A percentile compares a stretch with the other conserved stretches of the same genome.
Evolutionary conservation across 2,888 invertebrate species (phyloP).

Genomic region (Leptinotarsa haldemani): DNA sequence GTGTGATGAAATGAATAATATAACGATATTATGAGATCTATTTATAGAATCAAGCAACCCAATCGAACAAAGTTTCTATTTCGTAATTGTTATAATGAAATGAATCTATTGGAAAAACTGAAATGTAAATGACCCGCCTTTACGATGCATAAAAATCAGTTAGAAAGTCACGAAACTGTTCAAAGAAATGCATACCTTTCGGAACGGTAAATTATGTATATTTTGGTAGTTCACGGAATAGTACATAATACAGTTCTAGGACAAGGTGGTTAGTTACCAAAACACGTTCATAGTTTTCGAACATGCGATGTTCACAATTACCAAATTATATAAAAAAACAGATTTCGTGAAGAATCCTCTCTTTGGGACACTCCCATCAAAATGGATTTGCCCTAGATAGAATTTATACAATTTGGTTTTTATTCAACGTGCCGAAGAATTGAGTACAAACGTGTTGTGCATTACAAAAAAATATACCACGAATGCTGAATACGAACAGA

Average conservation of each 20-base stretch:
- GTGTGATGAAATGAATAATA: too few species aligned
- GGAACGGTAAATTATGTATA: constrained; percentile 2
- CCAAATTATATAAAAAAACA: neutral
- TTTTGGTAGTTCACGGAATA: constrained; percentile 4
- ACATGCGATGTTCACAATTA: neutral
- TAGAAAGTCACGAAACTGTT: neutral
- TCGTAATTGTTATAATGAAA: too few species aligned
- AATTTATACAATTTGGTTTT: too few species aligned
- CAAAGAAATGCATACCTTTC: neutral
- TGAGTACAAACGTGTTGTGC: too few species aligned
- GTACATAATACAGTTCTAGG: neutral
- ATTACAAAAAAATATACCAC: too few species aligned
- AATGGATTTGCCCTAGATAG: too few species aligned
- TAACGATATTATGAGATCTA: too few species aligned
- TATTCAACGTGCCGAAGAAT: too few species aligned
- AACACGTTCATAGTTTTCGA: neutral
- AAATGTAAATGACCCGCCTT: neutral
- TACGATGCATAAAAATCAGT: neutral
- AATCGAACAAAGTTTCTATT: too few species aligned
- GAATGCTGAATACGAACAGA: too few species aligned
- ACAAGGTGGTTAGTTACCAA: neutral
- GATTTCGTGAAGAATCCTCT: neutral
- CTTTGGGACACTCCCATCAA: neutral
- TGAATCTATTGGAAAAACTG: too few species aligned
- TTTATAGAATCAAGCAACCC: too few species aligned